Evolutionary conservation across 2,888 invertebrate species (phyloP).

Genomic region (Linnaemya vulpina): DNA sequence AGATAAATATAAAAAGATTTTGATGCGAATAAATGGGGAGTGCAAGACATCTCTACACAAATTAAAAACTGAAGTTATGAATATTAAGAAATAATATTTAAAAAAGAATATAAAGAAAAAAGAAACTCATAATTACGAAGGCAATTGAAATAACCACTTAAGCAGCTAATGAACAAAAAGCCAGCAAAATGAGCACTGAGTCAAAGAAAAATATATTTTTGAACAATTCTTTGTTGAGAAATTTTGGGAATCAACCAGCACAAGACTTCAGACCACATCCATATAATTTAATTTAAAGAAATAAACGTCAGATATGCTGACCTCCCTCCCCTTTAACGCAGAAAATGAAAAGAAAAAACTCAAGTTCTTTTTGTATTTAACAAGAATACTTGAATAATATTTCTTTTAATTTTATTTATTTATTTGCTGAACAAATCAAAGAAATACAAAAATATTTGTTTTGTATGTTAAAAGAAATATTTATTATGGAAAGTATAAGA

Average conservation of each 20-base stretch:
- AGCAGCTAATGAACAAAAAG: constrained; percentile 38
- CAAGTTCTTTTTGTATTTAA: constrained; percentile 33
- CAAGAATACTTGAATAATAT: constrained; percentile 47
- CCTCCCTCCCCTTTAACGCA: background rate
- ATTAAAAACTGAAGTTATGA: constrained; percentile 28
- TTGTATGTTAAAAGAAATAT: constrained; percentile 20
- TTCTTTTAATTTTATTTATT: constrained; percentile 43
- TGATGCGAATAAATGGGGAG: constrained; percentile 14
- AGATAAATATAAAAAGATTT: background rate
- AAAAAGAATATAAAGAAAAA: background rate
- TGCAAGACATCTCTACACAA: constrained; percentile 28
- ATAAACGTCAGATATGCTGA: background rate
- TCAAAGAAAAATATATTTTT: background rate
- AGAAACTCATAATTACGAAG: background rate
- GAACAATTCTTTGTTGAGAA: constrained; percentile 53
- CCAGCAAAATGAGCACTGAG: constrained; percentile 27
- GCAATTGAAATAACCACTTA: constrained; percentile 27
- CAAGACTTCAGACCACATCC: background rate
- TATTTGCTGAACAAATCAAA: constrained; percentile 23
- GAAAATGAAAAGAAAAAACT: background rate
- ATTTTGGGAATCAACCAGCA: background rate
- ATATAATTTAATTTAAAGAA: constrained; percentile 44
- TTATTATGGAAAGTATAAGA: constrained; percentile 20
- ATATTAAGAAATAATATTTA: constrained; percentile 20
- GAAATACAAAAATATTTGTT: background rate